Conservation (phyloP, 1,140 invertebrate genomes). For the Trichonephila clavipes region DNA sequence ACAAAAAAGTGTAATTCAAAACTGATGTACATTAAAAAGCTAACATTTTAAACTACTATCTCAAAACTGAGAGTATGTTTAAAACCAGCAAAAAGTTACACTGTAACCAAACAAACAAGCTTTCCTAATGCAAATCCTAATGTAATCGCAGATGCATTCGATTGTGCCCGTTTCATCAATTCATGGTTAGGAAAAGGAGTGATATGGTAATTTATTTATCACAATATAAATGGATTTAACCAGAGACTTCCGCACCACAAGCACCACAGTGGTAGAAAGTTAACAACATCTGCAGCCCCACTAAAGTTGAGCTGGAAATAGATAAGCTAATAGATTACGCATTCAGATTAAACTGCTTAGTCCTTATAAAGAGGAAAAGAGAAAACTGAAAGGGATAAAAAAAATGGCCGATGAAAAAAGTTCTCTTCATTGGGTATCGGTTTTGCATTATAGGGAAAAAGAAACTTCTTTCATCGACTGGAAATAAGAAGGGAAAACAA, state of each 20-base stretch:
- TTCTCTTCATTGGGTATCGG: constrained; percentile 63
- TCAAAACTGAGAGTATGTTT: not conserved
- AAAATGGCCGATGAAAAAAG: constrained; percentile 10
- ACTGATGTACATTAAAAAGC: too few species aligned
- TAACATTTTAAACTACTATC: too few species aligned
- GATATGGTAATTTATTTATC: constrained; percentile 17
- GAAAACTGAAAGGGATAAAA: not conserved
- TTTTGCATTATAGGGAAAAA: constrained; percentile 74
- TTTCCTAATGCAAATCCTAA: not conserved
- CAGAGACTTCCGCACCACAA: not conserved
- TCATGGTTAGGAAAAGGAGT: not conserved
- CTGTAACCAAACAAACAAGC: not conserved
- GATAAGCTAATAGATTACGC: constrained; percentile 71
- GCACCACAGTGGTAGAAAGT: not conserved
- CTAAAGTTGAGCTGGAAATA: not conserved
- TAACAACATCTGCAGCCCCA: constrained; percentile 19
- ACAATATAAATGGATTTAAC: not conserved
- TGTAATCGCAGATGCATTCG: not conserved
- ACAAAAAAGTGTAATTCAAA: too few species aligned
- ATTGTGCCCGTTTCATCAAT: not conserved
- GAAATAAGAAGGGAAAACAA: constrained; percentile 73
- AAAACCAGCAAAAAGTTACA: not conserved
- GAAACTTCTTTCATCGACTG: constrained; percentile 67
- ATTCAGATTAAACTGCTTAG: constrained; percentile 65
- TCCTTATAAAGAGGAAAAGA: not conserved